Conservation (phyloP, 2,113 vertebrate species). For the Gallinago jamesoni region DNA sequence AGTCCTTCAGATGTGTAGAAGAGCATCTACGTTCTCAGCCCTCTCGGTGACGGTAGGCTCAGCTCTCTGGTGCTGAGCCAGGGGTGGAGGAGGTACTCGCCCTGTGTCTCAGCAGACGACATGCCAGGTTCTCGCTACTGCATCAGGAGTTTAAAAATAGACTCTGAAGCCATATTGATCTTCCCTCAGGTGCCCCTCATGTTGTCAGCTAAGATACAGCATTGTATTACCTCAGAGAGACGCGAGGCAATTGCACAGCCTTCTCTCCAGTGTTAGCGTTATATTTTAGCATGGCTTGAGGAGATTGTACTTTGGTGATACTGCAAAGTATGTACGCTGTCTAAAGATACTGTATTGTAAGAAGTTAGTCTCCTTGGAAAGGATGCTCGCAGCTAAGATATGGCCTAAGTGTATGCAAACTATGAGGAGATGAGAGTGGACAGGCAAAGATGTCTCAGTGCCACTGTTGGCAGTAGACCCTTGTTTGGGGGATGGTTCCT, state of each 20-base stretch:
- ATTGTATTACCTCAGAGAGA: conserved; percentile 63
- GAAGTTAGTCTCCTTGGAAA: conserved; percentile 27
- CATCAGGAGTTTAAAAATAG: conserved; percentile 30
- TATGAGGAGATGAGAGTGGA: conserved; percentile 30
- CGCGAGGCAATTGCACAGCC: background rate
- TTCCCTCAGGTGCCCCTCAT: conserved; percentile 49
- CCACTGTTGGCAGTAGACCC: conserved; percentile 29
- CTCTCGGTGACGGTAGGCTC: background rate
- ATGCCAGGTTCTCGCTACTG: background rate
- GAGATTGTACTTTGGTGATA: conserved; percentile 35
- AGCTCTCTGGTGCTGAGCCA: background rate
- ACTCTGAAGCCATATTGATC: conserved; percentile 48
- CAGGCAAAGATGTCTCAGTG: conserved; percentile 31
- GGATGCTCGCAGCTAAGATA: background rate
- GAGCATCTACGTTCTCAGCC: background rate
- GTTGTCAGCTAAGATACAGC: conserved; percentile 39
- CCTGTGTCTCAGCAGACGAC: background rate
- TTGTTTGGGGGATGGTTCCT: conserved; percentile 26
- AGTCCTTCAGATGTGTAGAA: background rate
- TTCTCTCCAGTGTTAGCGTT: conserved; percentile 32
- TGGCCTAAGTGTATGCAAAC: background rate
- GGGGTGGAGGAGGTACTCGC: background rate
- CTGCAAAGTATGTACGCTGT: conserved; percentile 16
- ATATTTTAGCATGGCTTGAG: conserved; percentile 67
- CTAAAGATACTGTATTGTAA: conserved; percentile 5